Conservation (phyloP, 1,140 invertebrate species). For the Aphelenchoides besseyi region DNA sequence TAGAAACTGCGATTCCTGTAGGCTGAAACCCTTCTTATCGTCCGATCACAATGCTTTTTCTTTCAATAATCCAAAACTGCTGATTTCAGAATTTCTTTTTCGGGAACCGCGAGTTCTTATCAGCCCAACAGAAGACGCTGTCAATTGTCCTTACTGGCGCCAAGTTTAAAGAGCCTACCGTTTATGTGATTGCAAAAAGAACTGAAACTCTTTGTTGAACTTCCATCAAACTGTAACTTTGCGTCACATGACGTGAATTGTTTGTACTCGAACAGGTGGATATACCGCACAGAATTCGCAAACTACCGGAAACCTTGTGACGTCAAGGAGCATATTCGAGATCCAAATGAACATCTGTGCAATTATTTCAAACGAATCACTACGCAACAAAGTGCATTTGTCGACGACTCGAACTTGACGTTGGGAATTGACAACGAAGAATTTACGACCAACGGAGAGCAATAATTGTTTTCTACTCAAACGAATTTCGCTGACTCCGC, state of each 20-base stretch:
- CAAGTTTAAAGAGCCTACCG: neutral
- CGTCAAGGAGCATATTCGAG: neutral
- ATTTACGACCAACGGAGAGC: neutral
- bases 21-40: neutral
- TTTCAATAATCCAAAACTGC: neutral
- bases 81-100: neutral
- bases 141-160: neutral
- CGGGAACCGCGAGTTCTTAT: neutral
- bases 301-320: neutral
- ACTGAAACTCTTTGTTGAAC: no score
- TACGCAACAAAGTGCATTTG: no score
- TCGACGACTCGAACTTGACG: neutral
- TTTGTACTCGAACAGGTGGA: neutral
- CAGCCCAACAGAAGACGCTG: neutral
- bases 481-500: neutral
- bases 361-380: neutral
- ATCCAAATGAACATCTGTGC: conserved; percentile 1
- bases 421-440: neutral
- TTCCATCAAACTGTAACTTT: no score
- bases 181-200: no score
- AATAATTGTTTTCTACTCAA: neutral
- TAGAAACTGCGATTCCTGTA: neutral
- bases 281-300: neutral
- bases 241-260: no score
- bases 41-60: neutral